Percentiles rank a stretch among this genome's conserved stretches.
Conservation (phyloP, 1,140 invertebrate species). For the Cryptotermes secundus region DNA sequence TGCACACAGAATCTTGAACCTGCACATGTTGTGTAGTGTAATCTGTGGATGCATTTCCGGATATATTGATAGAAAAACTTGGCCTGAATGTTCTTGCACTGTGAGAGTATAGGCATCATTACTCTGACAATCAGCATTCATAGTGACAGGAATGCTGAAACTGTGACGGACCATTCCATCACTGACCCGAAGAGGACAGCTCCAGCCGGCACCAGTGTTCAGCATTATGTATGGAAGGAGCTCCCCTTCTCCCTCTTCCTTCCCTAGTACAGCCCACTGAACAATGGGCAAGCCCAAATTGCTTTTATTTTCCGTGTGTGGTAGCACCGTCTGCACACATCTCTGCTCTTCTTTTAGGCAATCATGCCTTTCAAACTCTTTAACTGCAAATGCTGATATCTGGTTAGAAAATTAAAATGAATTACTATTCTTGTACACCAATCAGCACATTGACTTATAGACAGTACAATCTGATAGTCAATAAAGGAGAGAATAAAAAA, state of each 20-base stretch:
- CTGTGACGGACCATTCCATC: conserved; percentile 4
- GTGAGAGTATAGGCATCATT: conserved; percentile 32
- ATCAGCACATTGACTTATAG: no score
- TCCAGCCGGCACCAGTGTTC: conserved; percentile 28
- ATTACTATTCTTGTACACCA: no score
- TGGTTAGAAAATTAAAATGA: neutral
- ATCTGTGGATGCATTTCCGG: conserved; percentile 59
- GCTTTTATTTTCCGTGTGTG: neutral
- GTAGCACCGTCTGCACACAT: neutral
- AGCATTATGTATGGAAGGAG: conserved; percentile 35
- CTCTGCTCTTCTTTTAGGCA: neutral
- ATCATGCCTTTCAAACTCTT: neutral
- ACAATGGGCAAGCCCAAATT: conserved; percentile 32
- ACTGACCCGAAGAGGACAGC: conserved; percentile 36
- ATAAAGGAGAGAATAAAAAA: no score
- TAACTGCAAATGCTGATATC: neutral
- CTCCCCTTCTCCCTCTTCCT: conserved; percentile 31
- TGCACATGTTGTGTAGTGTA: conserved; percentile 54
- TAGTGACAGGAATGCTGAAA: conserved; percentile 29
- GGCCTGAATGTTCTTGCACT: conserved; percentile 37
- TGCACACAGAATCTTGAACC: conserved; percentile 47
- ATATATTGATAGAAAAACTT: conserved; percentile 58
- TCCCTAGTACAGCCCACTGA: conserved; percentile 37
- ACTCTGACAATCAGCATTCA: conserved; percentile 48
- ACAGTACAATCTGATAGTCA: no score